Evolutionary conservation across 2,113 vertebrate genomes (phyloP), one percentile per base, ranked within the genome.

Genomic region (Mobula birostris): DNA sequence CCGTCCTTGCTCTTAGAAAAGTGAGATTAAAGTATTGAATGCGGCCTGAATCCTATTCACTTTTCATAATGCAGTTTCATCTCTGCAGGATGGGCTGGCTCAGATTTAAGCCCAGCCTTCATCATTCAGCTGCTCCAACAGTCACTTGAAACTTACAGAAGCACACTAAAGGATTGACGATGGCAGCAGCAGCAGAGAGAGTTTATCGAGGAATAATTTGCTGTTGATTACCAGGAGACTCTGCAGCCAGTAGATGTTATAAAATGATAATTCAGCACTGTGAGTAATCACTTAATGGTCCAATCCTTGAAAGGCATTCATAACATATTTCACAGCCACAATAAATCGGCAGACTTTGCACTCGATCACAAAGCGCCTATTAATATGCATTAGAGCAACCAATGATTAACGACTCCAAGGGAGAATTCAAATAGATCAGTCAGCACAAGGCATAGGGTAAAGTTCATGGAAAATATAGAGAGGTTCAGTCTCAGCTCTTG

Each of bases 261-360:
- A 93, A 93, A 93, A 93, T 93, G 91, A 93, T 93, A 93, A 93
- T 93, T 93, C 91, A 93, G 36, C 40, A 36, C 21, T 15, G 91
- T 93, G 91, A 93, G 74, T 74, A 93, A 93, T 93, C 68, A 76
- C 91, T 93, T 93, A 93, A 93, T 93, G 70, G 91, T 93, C 91
- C 70, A 93, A 93, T 93, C 70, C 91, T 76, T 27, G 91, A 93
- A 48, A 93, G 91, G 91, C 40, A 56, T 93, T 93, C 91, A 93
- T 74, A 93, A 93, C 91, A 56, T 93, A 74, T 56, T 92, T 76
- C 72, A 93, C 48, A 93, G 91, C 70, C 8, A 74, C 91, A 24
- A 93, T 93, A 93, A 74, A 93, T 74, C 40, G 36, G 19, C 63
- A 11, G 40, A 15, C 66, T 74, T 36, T 4, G 24, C 24, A 27